Conservation (phyloP, 1,140 invertebrate species). For the Eupeodes corollae region DNA sequence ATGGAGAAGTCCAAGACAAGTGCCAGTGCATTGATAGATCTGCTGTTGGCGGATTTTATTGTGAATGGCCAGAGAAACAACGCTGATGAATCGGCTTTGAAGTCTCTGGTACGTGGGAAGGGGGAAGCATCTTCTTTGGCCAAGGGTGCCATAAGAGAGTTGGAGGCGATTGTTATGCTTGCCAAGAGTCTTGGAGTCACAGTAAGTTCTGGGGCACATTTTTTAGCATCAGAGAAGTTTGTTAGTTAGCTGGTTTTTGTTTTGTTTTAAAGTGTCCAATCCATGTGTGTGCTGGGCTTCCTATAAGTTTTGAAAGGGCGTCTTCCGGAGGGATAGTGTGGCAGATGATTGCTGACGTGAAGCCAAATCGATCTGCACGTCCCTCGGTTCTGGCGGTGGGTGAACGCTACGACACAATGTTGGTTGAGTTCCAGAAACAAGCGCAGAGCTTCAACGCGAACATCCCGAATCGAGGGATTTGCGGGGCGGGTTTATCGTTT, state of each 20-base stretch:
- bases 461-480: conserved; percentile 34
- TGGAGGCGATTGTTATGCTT: conserved; percentile 58
- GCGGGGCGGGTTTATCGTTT: conserved; percentile 62
- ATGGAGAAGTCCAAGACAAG: conserved; percentile 58
- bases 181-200: conserved; percentile 61
- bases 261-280: conserved; percentile 24
- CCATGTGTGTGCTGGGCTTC: conserved; percentile 27
- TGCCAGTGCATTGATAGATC: conserved; percentile 53
- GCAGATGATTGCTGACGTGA: conserved; percentile 32
- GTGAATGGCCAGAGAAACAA: conserved; percentile 36
- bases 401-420: conserved; percentile 40
- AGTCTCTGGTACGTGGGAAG: conserved; percentile 48
- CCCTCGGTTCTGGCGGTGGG: conserved; percentile 37
- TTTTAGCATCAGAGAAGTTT: too few species aligned
- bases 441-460: conserved; percentile 28
- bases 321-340: conserved; percentile 28
- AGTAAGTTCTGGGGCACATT: conserved; percentile 44
- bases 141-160: conserved; percentile 56
- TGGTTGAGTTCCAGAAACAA: conserved; percentile 36
- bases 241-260: too few species aligned
- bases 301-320: conserved; percentile 26
- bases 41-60: conserved; percentile 60
- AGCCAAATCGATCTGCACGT: conserved; percentile 23
- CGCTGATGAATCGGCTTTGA: conserved; percentile 52
- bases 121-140: conserved; percentile 51